phyloP scores from a whole-genome alignment of 35 echinoderm and acorn worm genomes.

The Apostichopus parvimensis region DNA sequence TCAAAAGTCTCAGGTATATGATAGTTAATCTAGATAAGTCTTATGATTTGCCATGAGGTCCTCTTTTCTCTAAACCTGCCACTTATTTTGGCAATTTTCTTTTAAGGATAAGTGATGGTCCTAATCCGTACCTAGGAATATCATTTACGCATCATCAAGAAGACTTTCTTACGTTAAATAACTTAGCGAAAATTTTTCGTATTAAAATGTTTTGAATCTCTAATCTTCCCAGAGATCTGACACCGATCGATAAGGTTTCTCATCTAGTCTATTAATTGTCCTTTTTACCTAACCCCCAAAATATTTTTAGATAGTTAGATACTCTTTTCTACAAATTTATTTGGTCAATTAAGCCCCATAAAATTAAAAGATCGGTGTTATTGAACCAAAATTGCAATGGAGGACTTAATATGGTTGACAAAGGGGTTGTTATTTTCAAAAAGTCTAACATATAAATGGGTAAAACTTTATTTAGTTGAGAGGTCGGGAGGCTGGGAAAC shows the following conservation, averaged over 20 bases:
- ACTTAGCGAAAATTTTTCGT: background rate
- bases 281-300: background rate
- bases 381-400: background rate
- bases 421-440: background rate
- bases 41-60: background rate
- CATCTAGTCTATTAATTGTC: background rate
- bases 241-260: background rate
- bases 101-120: no score
- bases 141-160: no score
- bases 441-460: background rate
- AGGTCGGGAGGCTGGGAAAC: background rate
- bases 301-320: background rate
- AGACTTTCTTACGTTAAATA: background rate
- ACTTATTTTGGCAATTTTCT: no score
- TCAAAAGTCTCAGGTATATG: background rate
- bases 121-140: no score
- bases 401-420: conserved; percentile 12
- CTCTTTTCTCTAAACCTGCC: background rate
- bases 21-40: background rate
- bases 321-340: background rate
- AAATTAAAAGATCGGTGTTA: background rate
- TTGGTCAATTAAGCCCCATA: background rate
- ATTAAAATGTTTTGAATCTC: conserved; percentile 3
- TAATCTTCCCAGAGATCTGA: background rate
- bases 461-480: background rate